A percentile compares a stretch with the other conserved stretches of the same genome.
These are phyloP conservation scores for Thera britannica DNA, from an alignment of 2,888 invertebrate genomes.

Conservation along the genomic window DNA sequence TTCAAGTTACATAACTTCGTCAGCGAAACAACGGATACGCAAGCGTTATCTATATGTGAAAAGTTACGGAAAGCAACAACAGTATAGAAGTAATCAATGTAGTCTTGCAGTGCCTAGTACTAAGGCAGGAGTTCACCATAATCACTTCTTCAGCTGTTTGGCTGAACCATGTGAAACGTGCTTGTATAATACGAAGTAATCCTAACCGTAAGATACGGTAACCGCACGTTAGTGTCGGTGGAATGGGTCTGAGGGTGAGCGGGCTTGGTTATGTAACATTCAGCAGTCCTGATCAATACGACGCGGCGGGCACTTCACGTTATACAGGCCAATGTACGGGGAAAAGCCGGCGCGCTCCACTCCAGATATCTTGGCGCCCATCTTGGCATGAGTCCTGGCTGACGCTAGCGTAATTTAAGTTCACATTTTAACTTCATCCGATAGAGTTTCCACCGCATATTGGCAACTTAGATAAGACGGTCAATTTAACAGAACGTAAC, in stretches of 20 bases:
- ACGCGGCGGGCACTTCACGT: slow-evolving; percentile 65
- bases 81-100: slow-evolving; percentile 49
- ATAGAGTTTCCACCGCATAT: slow-evolving; percentile 39
- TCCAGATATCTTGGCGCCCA: slow-evolving; percentile 60
- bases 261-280: slow-evolving; percentile 72
- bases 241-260: slow-evolving; percentile 50
- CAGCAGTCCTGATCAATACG: slow-evolving; percentile 80
- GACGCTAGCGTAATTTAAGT: slow-evolving; percentile 49
- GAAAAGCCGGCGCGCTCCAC: slow-evolving; percentile 58
- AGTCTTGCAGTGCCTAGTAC: slow-evolving; percentile 56
- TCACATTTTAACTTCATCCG: slow-evolving; percentile 45
- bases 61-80: slow-evolving; percentile 50
- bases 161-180: neutral
- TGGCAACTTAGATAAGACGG: slow-evolving; percentile 33
- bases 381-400: slow-evolving; percentile 57
- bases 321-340: slow-evolving; percentile 73
- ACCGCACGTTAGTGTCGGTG: slow-evolving; percentile 8
- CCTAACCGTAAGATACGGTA: slow-evolving; percentile 9
- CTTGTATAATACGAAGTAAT: neutral
- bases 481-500: slow-evolving; percentile 9
- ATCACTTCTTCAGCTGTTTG: neutral
- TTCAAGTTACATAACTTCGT: slow-evolving; percentile 19
- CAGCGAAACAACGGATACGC: slow-evolving; percentile 35
- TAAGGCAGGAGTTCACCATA: slow-evolving; percentile 32
- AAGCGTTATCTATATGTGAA: slow-evolving; percentile 39